phyloP scores from a whole-genome alignment of 35 echinoderm and acorn worm genomes.

The Heliocidaris tuberculata region DNA sequence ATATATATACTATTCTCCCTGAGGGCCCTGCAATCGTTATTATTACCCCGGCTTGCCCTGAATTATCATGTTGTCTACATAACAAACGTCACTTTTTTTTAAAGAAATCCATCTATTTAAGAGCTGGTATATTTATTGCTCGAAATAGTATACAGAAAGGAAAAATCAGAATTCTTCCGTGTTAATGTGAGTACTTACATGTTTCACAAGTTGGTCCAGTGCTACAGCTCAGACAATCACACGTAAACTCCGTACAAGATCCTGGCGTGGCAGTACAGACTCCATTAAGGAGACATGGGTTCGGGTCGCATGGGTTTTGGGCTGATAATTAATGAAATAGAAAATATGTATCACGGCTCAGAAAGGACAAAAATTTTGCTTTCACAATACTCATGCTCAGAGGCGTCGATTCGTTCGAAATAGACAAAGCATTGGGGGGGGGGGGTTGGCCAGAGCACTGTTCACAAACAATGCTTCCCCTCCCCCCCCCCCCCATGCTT shows the following conservation, averaged over 20 bases:
- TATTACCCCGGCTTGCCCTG: background rate
- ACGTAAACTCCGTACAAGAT: slow-evolving; percentile 70
- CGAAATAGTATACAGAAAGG: background rate
- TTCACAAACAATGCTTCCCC: too few relatives aligned
- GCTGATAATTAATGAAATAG: background rate
- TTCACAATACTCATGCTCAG: too few relatives aligned
- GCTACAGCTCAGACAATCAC: slow-evolving; percentile 73
- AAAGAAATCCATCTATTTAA: too few relatives aligned
- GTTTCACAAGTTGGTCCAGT: slow-evolving; percentile 67
- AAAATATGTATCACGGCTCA: background rate
- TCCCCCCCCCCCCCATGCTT: too few relatives aligned
- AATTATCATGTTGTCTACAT: too few relatives aligned
- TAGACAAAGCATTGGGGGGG: too few relatives aligned
- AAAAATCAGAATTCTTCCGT: background rate
- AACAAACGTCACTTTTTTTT: too few relatives aligned
- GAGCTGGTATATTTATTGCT: too few relatives aligned
- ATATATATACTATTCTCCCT: background rate
- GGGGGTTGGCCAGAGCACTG: too few relatives aligned
- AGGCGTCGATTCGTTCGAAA: too few relatives aligned
- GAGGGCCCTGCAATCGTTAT: background rate
- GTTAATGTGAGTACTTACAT: slow-evolving; percentile 33
- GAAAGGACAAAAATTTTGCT: background rate
- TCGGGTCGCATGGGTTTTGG: slow-evolving; percentile 65
- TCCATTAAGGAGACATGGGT: slow-evolving; percentile 65
- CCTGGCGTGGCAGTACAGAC: slow-evolving; percentile 56